A percentile compares a stretch with the other conserved stretches of the same genome.
Conservation (phyloP, 2,113 vertebrate species). For the Plotosus lineatus region DNA sequence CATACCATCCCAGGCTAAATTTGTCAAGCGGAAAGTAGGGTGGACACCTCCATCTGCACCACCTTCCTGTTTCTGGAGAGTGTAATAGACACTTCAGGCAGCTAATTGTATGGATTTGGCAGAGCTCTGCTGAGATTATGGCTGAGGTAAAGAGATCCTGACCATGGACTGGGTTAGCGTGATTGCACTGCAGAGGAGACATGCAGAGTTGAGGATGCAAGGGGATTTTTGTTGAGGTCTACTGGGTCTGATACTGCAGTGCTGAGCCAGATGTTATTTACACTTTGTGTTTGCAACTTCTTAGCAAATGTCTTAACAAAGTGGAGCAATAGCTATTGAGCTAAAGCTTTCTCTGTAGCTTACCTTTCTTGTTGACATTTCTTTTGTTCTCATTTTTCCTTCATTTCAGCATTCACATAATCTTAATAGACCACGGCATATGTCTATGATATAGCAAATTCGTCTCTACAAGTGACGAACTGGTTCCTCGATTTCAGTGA, state of each 20-base stretch:
- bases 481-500: background rate
- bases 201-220: background rate
- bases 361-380: background rate
- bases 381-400: background rate
- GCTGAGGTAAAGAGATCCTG: slow-evolving; percentile 8
- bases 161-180: background rate
- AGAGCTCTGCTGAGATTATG: background rate
- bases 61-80: background rate
- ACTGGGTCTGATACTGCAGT: slow-evolving; percentile 5
- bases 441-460: background rate
- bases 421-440: background rate
- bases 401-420: background rate
- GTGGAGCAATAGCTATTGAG: background rate
- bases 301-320: background rate
- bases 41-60: background rate
- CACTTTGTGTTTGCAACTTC: slow-evolving; percentile 14
- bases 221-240: slow-evolving; percentile 2
- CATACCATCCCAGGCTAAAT: slow-evolving; percentile 19
- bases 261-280: slow-evolving; percentile 13
- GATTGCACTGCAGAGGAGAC: slow-evolving; percentile 15
- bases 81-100: slow-evolving; percentile 30
- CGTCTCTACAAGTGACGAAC: slow-evolving; percentile 1
- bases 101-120: slow-evolving; percentile 29
- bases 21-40: background rate
- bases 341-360: background rate